Conservation (phyloP, 2,113 vertebrate species). For the Irena cyanogastra region DNA sequence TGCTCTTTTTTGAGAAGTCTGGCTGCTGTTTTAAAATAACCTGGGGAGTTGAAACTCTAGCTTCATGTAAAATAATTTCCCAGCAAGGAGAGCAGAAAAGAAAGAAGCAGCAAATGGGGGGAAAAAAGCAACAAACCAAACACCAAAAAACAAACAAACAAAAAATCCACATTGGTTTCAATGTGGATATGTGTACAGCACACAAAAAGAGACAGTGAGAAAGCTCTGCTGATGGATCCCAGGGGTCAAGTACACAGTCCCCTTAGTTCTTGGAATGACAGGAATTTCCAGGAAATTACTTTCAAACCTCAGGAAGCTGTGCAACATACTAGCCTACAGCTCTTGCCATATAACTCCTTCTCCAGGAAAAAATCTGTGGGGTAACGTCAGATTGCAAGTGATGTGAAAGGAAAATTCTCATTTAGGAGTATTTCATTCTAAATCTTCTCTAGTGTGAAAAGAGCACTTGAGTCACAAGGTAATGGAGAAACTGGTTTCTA, state of each 20-base stretch:
- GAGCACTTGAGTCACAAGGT: background rate
- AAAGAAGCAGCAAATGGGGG: background rate
- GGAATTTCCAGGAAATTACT: background rate
- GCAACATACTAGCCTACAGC: background rate
- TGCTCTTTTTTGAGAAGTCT: background rate
- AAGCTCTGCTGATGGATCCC: background rate
- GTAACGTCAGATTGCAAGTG: background rate
- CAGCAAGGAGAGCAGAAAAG: background rate
- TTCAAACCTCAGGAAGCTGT: background rate
- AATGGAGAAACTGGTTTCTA: background rate
- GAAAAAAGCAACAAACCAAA: background rate
- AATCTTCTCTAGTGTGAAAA: background rate
- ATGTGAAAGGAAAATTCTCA: background rate
- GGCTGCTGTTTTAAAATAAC: background rate
- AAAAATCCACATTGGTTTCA: background rate
- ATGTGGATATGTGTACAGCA: rapidly evolving
- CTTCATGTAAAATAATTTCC: background rate
- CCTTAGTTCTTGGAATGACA: background rate
- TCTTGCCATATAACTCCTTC: background rate
- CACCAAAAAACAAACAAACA: background rate
- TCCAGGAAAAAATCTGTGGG: background rate
- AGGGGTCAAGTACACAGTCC: background rate
- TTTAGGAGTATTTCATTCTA: background rate
- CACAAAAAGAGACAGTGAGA: background rate
- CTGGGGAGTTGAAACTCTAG: background rate